Evolutionary conservation across 2,888 invertebrate species (phyloP), one percentile per base, ranked within the genome.

Genomic region (Nebria brevicollis): DNA sequence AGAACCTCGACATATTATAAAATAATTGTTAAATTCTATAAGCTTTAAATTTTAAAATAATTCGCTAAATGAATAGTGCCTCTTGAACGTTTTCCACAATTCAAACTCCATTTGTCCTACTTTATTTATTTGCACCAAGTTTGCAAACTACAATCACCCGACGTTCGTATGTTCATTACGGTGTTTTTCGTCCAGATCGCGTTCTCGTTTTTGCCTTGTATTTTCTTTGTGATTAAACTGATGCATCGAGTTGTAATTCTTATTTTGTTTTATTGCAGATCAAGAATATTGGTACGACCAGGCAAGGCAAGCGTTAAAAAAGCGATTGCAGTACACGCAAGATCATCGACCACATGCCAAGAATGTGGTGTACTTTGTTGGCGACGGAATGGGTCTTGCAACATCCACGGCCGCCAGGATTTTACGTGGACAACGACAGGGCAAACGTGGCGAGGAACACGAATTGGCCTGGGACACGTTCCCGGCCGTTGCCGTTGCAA

Each of bases 371-470:
- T 89, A 94, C 75, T 92, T 94, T 86, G 91, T 94, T 66, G 94
- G 94, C 2, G 94, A 94, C 87, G 94, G 94, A 41, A 93, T 94
- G 93, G 93, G 94, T 1, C 89, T 94, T 84, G 91, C 93, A 76
- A 94, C 94, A 8, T 90, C 93, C 72, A 94, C 94, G 1, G 93
- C 93, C 1, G 93, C 93, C 2, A 88, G 94, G 78, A 93, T 94
- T 78, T 90, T 93, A 77, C 90, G 92, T 79, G 93, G 93, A 41
- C 93, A 93, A 86, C 87, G 91, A 66, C 84, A 88, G 79, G 92
- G 93, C 41, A 90, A 91, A 84, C 88, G 90, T 78, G 93, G 93
- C 1, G 94, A 94, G 86, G 93, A 93, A 85, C 90, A 91, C 83
- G 90, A 91, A 82, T 90, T 94, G 68, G 90, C 91, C 68, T 94